Percentiles rank a stretch among this genome's conserved stretches.
Conservation (phyloP, 2,888 invertebrate species). For the Odontomyia ornata region DNA sequence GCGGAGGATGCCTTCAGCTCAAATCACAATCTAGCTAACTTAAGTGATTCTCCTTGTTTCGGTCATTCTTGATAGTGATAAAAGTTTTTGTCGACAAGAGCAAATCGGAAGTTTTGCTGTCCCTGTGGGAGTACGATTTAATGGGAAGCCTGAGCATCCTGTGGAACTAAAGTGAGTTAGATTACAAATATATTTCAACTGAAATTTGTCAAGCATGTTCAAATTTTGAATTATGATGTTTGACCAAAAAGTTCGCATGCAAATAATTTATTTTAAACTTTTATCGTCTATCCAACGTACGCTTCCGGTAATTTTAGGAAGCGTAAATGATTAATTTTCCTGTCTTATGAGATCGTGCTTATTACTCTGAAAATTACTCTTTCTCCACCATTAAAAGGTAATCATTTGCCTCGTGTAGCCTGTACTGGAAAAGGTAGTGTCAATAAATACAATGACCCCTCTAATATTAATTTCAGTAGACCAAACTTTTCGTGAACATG, state of each 20-base stretch:
- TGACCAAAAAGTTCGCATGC: no score
- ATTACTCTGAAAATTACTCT: no score
- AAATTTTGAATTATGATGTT: no score
- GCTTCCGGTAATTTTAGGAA: no score
- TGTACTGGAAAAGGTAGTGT: neutral
- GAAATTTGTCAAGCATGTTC: no score
- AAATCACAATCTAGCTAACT: neutral
- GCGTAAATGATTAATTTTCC: no score
- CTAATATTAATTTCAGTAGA: neutral
- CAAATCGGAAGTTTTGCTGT: neutral
- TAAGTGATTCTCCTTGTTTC: neutral
- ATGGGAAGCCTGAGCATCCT: neutral
- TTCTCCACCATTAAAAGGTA: no score
- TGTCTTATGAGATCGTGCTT: no score
- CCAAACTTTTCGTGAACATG: neutral
- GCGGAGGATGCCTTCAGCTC: neutral
- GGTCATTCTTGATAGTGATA: neutral
- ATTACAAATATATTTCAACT: no score
- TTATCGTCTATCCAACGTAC: no score
- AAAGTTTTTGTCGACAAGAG: neutral
- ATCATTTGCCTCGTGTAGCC: no score
- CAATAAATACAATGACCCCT: neutral
- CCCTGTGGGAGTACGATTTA: neutral
- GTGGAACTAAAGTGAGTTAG: neutral
- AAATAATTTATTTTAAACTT: no score